These are phyloP conservation scores for Odontomachus brunneus DNA, from an alignment of 1,140 invertebrate genomes.

Conservation along the genomic window DNA sequence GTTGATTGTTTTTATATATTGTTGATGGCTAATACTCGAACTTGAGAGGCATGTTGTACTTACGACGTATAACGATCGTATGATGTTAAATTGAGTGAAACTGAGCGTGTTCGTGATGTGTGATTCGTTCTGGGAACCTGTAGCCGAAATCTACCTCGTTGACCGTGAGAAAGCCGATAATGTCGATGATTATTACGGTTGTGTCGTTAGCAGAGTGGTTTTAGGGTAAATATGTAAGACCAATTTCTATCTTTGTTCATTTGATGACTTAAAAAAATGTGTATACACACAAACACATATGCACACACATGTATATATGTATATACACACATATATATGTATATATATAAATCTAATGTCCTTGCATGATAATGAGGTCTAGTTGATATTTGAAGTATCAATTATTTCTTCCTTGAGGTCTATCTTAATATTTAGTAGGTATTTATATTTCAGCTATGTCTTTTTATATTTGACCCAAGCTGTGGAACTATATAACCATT, in stretches of 20 bases:
- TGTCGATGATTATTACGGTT: conserved; percentile 80
- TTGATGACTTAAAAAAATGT: too few relatives aligned
- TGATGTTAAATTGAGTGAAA: conserved; percentile 23
- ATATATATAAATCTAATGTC: too few relatives aligned
- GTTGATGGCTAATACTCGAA: conserved; percentile 59
- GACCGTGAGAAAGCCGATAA: conserved; percentile 74
- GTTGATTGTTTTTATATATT: conserved; percentile 68
- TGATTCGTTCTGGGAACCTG: conserved; percentile 81
- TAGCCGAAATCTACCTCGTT: conserved; percentile 82
- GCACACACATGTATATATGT: too few relatives aligned
- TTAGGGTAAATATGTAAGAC: conserved; percentile 74
- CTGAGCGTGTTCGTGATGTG: conserved; percentile 74
- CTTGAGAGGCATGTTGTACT: conserved; percentile 70
- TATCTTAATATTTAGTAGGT: neutral
- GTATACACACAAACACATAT: too few relatives aligned
- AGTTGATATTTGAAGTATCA: neutral
- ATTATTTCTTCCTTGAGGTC: neutral
- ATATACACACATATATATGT: too few relatives aligned
- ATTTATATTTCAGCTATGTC: too few relatives aligned
- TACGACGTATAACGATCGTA: conserved; percentile 67
- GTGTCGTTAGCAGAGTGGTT: conserved; percentile 82
- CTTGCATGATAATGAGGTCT: too few relatives aligned
- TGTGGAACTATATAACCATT: too few relatives aligned
- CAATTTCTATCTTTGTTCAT: too few relatives aligned
- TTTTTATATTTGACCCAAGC: too few relatives aligned